phyloP scores from a whole-genome alignment of 1,140 invertebrate species.

The Dendrolimus punctatus region DNA sequence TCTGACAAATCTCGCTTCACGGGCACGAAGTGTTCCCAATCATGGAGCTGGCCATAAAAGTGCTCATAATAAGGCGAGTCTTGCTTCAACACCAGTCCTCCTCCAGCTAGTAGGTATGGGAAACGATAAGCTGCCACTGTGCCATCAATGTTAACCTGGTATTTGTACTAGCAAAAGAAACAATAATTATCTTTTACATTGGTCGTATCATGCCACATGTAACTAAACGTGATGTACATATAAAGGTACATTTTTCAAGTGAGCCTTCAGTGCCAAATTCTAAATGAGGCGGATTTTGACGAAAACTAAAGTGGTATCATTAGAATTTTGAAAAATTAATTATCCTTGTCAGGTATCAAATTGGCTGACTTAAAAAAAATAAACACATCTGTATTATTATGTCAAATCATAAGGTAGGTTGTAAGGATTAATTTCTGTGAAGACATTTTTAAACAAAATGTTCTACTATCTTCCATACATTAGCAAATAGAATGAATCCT shows the following conservation, averaged over 20 bases:
- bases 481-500: too few species aligned
- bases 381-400: too few species aligned
- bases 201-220: not conserved
- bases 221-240: not conserved
- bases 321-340: too few species aligned
- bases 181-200: constrained; percentile 1
- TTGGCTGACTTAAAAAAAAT: too few species aligned
- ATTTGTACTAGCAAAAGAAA: constrained; percentile 87
- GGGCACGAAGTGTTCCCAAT: constrained; percentile 89
- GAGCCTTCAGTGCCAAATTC: too few species aligned
- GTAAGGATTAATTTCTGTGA: too few species aligned
- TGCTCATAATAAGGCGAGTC: constrained; percentile 95
- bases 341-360: too few species aligned
- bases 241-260: not conserved
- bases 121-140: constrained; percentile 96
- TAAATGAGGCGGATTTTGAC: too few species aligned
- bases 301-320: too few species aligned
- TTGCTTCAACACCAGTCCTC: constrained; percentile 92
- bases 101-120: constrained; percentile 91
- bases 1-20: constrained; percentile 87
- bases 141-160: constrained; percentile 95
- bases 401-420: too few species aligned
- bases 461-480: too few species aligned
- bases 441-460: too few species aligned
- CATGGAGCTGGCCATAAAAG: constrained; percentile 87